These are phyloP conservation scores for Exaiptasia diaphana DNA, from an alignment of 64 coral and sea anemone species.

Conservation along the genomic window DNA sequence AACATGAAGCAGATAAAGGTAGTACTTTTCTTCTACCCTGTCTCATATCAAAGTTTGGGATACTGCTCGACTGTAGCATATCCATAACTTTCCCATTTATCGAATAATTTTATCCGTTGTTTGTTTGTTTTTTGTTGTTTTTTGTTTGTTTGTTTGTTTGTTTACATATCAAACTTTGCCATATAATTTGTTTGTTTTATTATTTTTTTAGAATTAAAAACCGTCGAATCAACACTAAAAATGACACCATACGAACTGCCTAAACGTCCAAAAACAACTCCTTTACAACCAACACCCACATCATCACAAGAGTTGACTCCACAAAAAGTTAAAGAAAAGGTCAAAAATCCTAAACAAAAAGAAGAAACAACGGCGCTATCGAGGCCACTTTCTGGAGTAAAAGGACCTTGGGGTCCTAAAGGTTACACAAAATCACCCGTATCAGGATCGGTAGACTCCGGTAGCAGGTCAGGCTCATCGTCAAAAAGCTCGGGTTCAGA, in stretches of 20 bases:
- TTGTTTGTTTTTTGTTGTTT: too few relatives aligned
- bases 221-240: not conserved
- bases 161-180: too few relatives aligned
- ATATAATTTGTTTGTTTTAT: too few relatives aligned
- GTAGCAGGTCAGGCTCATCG: constrained; percentile 51
- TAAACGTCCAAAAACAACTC: not conserved
- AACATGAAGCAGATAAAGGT: not conserved
- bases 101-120: too few relatives aligned
- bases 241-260: not conserved
- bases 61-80: too few relatives aligned
- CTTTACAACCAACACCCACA: not conserved
- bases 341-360: not conserved
- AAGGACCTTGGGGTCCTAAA: constrained; percentile 51
- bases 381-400: not conserved
- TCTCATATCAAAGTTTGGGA: too few relatives aligned
- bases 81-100: too few relatives aligned
- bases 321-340: not conserved
- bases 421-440: constrained; percentile 36
- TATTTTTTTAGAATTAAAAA: not conserved
- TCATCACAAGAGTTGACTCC: not conserved
- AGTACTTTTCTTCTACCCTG: too few relatives aligned
- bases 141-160: too few relatives aligned
- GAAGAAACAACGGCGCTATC: not conserved
- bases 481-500: constrained; percentile 64
- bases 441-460: constrained; percentile 34